phyloP scores from a whole-genome alignment of 2,797 vertebrate species.

The Malacoraja senta region DNA sequence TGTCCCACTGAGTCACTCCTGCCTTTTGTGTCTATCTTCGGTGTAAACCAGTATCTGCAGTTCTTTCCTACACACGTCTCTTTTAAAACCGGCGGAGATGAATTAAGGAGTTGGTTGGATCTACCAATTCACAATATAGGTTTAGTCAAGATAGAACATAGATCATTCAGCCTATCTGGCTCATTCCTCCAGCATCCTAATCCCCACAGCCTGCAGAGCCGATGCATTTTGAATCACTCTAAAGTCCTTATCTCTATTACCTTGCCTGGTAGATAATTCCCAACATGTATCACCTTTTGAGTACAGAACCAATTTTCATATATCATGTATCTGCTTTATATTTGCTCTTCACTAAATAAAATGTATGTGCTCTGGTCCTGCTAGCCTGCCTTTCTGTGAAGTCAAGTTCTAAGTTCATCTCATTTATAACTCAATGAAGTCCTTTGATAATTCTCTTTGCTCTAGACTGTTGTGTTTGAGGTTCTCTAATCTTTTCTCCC shows the following conservation, averaged over 20 bases:
- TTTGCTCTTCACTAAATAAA: not conserved
- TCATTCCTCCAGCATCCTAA: not conserved
- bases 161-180: not conserved
- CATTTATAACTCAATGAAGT: not conserved
- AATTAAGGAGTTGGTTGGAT: not conserved
- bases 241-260: not conserved
- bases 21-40: too few relatives aligned
- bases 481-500: not conserved
- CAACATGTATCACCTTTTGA: not conserved
- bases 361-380: not conserved
- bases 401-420: not conserved
- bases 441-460: slow-evolving; percentile 11
- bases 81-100: not conserved
- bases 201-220: not conserved
- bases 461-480: not conserved
- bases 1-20: too few relatives aligned
- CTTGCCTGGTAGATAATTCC: not conserved
- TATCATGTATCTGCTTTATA: not conserved
- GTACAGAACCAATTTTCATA: slow-evolving; percentile 9
- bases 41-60: too few relatives aligned
- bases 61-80: not conserved
- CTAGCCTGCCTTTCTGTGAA: not conserved
- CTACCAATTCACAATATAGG: not conserved
- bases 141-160: not conserved
- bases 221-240: not conserved